Evolutionary conservation across 2,888 invertebrate species (phyloP).

Genomic region (Cremastinae sp.): DNA sequence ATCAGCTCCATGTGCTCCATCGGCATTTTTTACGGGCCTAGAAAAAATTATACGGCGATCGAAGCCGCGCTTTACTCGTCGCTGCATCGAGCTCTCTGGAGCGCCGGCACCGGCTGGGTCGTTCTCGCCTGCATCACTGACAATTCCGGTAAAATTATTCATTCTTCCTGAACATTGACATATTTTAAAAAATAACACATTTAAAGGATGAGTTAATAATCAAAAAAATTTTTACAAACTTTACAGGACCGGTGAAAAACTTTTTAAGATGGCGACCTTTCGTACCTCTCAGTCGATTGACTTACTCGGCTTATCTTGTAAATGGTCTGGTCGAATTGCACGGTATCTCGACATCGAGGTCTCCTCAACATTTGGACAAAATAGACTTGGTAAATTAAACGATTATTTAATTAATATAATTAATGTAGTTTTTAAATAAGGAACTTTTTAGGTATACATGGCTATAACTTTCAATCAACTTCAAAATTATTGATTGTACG

Average conservation of each 20-base stretch:
- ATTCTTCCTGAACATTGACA: background rate
- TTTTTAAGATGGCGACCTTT: slow-evolving; percentile 84
- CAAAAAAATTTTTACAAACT: slow-evolving; percentile 7
- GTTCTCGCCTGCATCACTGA: slow-evolving; percentile 85
- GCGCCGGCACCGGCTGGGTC: slow-evolving; percentile 85
- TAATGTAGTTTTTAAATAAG: background rate
- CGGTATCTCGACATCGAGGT: slow-evolving; percentile 83
- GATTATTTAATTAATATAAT: background rate
- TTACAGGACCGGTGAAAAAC: slow-evolving; percentile 82
- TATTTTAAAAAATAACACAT: background rate
- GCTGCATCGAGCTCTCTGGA: slow-evolving; percentile 86
- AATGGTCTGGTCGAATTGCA: slow-evolving; percentile 87
- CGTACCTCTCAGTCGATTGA: slow-evolving; percentile 86
- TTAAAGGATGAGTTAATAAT: background rate
- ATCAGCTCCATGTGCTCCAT: slow-evolving; percentile 84
- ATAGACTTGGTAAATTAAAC: slow-evolving; percentile 83
- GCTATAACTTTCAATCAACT: too few relatives aligned
- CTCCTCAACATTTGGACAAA: slow-evolving; percentile 84
- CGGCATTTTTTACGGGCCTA: slow-evolving; percentile 85
- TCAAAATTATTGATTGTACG: too few relatives aligned
- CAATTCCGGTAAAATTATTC: slow-evolving; percentile 82
- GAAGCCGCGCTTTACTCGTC: slow-evolving; percentile 86
- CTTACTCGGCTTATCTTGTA: slow-evolving; percentile 87
- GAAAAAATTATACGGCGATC: slow-evolving; percentile 82
- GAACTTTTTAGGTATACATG: background rate